Base-by-base conservation (phyloP, 1,140 invertebrate species). In the Leptestheria dahalacensis region DNA sequence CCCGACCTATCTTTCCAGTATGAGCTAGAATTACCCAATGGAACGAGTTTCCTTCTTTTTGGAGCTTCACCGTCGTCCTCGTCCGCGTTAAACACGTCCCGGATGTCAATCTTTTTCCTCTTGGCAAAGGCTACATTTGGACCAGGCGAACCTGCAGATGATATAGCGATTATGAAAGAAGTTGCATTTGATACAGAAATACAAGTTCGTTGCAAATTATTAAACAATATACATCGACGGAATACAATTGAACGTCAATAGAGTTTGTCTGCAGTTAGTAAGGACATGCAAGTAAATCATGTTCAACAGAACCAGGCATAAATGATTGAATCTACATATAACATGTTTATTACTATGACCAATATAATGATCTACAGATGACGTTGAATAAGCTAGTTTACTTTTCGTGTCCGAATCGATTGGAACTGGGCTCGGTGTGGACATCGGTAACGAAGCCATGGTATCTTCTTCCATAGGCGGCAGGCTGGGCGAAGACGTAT, bases 31-130 rank as follows among this genome's bases (percentile, higher is more conserved):
- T 48, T 69, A 85, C 83, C 85, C 66, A 90, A 72, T 64, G 86
- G 86, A 68, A 91, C 85, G 52, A 91, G 75, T 77, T 90, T 91
- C 65, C 88, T 75, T 68, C 87, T 88, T 48, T 72, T 73, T 24
- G 76, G 70, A 6, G 68, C 66, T 21, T 67, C 58, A 58, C 66
- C 69, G 64, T 88, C 85, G 67, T 91, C 88, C 64, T 94, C 89
- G 64, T 90, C 88, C 60, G 85, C 87, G 71, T 91, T 92, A 68
- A 94, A 94, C 2, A 93, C 88, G 66, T 92, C 89, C 58, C 86
- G 84, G 0, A 91, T 80, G 62, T 91, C 86, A 21, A 89, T 77
- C 66, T 85, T 86, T 65, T 84, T 85, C 64, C 84, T 83, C 65
- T 82, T 83, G 55, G 18, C 59, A n/a, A 47, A 48, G 20, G 55